Conservation (phyloP, 2,888 invertebrate genomes). For the Helicoverpa assulta region DNA sequence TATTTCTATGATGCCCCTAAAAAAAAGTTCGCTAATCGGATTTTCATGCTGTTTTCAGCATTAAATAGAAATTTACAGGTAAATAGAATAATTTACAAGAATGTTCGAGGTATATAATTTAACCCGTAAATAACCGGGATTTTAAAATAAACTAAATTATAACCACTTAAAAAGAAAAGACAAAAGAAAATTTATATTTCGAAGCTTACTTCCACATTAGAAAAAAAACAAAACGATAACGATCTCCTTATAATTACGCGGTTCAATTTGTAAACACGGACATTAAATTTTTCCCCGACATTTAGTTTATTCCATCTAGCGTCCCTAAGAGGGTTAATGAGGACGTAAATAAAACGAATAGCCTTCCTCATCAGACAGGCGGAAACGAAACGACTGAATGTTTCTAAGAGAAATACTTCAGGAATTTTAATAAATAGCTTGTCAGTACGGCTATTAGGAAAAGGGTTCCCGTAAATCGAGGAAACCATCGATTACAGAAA, state of each 20-base stretch:
- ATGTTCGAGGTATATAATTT: too few species aligned
- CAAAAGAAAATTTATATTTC: not conserved
- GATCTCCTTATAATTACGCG: constrained; percentile 1
- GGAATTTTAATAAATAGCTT: constrained; percentile 19
- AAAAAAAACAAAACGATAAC: not conserved
- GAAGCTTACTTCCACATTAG: not conserved
- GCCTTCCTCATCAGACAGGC: constrained; percentile 36
- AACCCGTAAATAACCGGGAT: too few species aligned
- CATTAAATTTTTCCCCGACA: constrained; percentile 15
- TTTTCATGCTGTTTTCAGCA: too few species aligned
- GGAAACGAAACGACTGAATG: constrained; percentile 47
- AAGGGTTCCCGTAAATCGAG: not conserved
- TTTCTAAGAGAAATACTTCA: constrained; percentile 15
- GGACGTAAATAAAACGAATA: constrained; percentile 63
- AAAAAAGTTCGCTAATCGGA: too few species aligned
- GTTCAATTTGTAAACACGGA: constrained; percentile 28
- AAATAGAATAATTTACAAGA: too few species aligned
- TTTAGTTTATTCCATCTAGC: constrained; percentile 20
- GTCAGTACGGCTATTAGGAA: constrained; percentile 16
- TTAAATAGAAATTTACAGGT: too few species aligned
- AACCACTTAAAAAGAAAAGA: not conserved
- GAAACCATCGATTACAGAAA: not conserved
- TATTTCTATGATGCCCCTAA: too few species aligned
- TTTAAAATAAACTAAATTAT: too few species aligned
- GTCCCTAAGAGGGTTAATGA: constrained; percentile 46